Evolutionary conservation across 2,888 invertebrate genomes (phyloP).

Genomic region (Morpho deidamia): DNA sequence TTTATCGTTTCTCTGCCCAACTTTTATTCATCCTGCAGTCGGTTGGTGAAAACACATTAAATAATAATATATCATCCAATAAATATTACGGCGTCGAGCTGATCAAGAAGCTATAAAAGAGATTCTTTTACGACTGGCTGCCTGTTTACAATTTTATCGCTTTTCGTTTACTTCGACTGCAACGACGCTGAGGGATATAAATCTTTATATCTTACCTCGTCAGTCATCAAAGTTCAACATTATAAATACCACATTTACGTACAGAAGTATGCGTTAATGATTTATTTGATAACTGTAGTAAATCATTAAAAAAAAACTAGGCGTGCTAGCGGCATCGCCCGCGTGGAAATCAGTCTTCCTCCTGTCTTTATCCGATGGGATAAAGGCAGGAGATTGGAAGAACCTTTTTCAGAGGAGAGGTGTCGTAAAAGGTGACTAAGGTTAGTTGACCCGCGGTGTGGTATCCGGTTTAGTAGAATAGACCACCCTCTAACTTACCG

Average conservation of each 20-base stretch:
- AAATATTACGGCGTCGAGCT: slow-evolving; percentile 39
- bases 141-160: slow-evolving; percentile 30
- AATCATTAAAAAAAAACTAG: too few relatives aligned
- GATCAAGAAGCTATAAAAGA: slow-evolving; percentile 42
- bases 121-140: slow-evolving; percentile 37
- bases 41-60: slow-evolving; percentile 22
- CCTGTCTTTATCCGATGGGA: too few relatives aligned
- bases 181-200: background rate
- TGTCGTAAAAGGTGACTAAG: too few relatives aligned
- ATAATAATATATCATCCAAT: slow-evolving; percentile 23
- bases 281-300: too few relatives aligned
- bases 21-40: slow-evolving; percentile 12
- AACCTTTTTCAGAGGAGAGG: too few relatives aligned
- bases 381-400: too few relatives aligned
- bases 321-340: too few relatives aligned
- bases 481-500: too few relatives aligned
- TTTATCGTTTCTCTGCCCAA: slow-evolving; percentile 13
- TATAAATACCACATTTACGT: background rate
- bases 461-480: too few relatives aligned
- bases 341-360: too few relatives aligned
- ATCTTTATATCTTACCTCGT: background rate
- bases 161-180: slow-evolving; percentile 24
- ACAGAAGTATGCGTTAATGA: background rate
- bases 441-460: too few relatives aligned
- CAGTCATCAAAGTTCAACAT: background rate